These are phyloP conservation scores for Cheiracanthium punctorium DNA, from an alignment of 2,888 invertebrate species.

Conservation along the genomic window DNA sequence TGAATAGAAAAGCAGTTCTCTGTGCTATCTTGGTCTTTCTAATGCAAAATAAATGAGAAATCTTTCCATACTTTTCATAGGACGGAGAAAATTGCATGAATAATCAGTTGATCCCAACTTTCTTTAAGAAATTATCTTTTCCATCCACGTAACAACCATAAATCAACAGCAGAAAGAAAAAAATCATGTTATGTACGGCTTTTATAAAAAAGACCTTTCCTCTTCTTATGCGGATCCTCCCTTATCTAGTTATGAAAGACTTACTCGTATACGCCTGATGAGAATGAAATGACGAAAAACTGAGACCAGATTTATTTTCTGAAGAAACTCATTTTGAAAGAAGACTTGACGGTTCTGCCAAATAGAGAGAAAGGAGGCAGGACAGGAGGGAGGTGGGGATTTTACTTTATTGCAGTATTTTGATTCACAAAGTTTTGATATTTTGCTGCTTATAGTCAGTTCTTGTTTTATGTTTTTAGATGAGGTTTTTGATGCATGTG, in stretches of 20 bases:
- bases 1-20: no score
- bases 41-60: no score
- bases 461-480: no score
- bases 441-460: no score
- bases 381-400: no score
- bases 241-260: constrained; percentile 51
- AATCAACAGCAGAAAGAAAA: constrained; percentile 41
- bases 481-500: no score
- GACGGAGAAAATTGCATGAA: background rate
- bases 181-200: constrained; percentile 17
- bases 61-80: no score
- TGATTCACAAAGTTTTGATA: no score
- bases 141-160: constrained; percentile 35
- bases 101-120: background rate
- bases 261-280: constrained; percentile 23
- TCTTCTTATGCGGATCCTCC: constrained; percentile 4
- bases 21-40: no score
- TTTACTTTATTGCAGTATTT: no score
- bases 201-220: background rate
- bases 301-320: constrained; percentile 11
- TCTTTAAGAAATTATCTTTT: background rate
- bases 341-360: no score
- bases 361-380: no score
- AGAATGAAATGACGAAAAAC: constrained; percentile 27
- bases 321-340: background rate